Percentiles rank a stretch among this genome's conserved stretches.
phyloP scores from a whole-genome alignment of 1,140 invertebrate genomes.

The Euschistus heros region DNA sequence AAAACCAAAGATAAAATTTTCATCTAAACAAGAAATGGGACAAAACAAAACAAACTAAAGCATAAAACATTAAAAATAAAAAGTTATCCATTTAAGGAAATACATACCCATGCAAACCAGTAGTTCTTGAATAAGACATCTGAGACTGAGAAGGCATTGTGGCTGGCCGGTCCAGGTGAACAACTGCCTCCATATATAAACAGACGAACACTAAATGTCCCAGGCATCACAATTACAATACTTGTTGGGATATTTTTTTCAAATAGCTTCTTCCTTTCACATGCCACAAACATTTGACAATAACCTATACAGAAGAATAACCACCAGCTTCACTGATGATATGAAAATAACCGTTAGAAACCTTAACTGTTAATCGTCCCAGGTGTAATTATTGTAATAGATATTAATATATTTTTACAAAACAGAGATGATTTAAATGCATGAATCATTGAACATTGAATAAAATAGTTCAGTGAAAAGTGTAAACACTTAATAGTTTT shows the following conservation, averaged over 20 bases:
- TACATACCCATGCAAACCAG: constrained; percentile 30
- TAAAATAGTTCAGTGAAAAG: no score
- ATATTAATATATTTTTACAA: no score
- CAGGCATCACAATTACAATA: constrained; percentile 18
- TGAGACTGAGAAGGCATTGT: constrained; percentile 31
- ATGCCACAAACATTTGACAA: constrained; percentile 4
- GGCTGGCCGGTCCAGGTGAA: constrained; percentile 31
- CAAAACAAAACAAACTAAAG: not conserved
- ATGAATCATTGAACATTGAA: no score
- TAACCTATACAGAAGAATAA: no score
- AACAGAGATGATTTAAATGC: no score
- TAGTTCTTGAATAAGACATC: constrained; percentile 30
- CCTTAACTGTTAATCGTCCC: no score
- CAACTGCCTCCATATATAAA: constrained; percentile 29
- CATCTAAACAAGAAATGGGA: not conserved
- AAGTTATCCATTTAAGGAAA: not conserved
- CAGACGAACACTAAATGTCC: constrained; percentile 12
- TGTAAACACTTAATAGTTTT: no score
- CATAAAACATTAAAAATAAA: not conserved
- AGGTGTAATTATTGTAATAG: no score
- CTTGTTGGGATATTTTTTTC: not conserved
- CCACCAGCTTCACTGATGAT: no score
- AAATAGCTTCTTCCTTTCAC: constrained; percentile 3
- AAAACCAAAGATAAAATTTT: no score
- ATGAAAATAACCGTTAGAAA: no score